Conservation (phyloP, 2,113 vertebrate genomes). For the Centropristis striata region DNA sequence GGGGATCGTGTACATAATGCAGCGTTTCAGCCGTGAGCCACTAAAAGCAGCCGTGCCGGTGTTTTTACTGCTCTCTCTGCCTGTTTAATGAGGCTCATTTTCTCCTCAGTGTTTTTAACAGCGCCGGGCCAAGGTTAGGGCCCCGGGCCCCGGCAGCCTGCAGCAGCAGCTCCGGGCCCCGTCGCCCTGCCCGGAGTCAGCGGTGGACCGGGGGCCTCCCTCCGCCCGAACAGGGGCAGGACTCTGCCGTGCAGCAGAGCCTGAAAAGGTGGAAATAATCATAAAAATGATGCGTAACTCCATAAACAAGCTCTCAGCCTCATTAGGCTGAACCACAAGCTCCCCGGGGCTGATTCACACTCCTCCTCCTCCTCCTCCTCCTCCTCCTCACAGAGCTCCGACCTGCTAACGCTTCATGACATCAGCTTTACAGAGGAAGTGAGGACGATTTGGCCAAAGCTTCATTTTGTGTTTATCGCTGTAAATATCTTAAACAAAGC, state of each 20-base stretch:
- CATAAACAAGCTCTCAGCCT: slow-evolving; percentile 96
- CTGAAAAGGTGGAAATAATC: slow-evolving; percentile 96
- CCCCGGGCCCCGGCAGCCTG: slow-evolving; percentile 72
- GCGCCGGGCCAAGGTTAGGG: slow-evolving; percentile 84
- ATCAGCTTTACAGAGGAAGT: slow-evolving; percentile 67
- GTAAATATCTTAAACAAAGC: neutral
- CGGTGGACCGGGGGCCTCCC: slow-evolving; percentile 56
- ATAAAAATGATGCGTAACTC: slow-evolving; percentile 93
- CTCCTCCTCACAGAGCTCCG: slow-evolving; percentile 54
- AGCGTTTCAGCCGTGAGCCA: slow-evolving; percentile 92
- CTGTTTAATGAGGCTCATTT: slow-evolving; percentile 80
- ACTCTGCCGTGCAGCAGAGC: slow-evolving; percentile 76
- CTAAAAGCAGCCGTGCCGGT: slow-evolving; percentile 61
- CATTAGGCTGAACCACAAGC: slow-evolving; percentile 90
- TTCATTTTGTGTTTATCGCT: neutral
- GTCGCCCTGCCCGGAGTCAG: slow-evolving; percentile 2
- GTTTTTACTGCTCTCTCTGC: slow-evolving; percentile 79
- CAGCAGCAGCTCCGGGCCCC: slow-evolving; percentile 76
- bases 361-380: slow-evolving; percentile 45
- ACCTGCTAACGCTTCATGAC: slow-evolving; percentile 92
- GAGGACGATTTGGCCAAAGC: neutral
- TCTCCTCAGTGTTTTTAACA: slow-evolving; percentile 77
- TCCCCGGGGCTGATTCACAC: slow-evolving; percentile 90
- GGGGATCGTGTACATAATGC: slow-evolving; percentile 78
- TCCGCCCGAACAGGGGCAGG: slow-evolving; percentile 85